These are phyloP conservation scores for Heliconius aoede DNA, from an alignment of 2,888 invertebrate species.

Conservation along the genomic window DNA sequence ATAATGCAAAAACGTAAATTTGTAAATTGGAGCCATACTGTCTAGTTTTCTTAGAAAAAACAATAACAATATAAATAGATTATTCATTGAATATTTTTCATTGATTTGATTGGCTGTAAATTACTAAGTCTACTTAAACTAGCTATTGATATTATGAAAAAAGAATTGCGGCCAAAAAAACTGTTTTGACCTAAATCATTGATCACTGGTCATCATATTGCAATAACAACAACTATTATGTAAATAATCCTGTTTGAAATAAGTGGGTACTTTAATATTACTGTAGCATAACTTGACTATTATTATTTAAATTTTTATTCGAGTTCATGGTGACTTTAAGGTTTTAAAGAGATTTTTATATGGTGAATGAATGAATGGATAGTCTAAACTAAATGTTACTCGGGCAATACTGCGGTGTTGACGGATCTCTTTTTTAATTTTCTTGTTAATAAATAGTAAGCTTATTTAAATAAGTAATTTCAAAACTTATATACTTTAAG, in stretches of 20 bases:
- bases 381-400: too few relatives aligned
- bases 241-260: not conserved
- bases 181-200: not conserved
- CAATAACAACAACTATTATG: not conserved
- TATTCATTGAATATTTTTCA: not conserved
- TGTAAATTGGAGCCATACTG: conserved; percentile 36
- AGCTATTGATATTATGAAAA: not conserved
- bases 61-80: conserved; percentile 3
- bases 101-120: not conserved
- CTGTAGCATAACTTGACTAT: too few relatives aligned
- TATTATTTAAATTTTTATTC: too few relatives aligned
- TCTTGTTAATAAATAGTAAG: too few relatives aligned
- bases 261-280: not conserved
- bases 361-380: too few relatives aligned
- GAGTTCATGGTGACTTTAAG: too few relatives aligned
- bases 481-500: too few relatives aligned
- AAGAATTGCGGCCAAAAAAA: not conserved
- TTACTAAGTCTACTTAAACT: not conserved
- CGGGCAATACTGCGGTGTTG: too few relatives aligned
- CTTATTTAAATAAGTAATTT: too few relatives aligned
- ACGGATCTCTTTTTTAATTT: too few relatives aligned
- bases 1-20: conserved; percentile 28
- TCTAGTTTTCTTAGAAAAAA: conserved; percentile 32
- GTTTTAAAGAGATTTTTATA: too few relatives aligned
- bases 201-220: not conserved